These are phyloP conservation scores for Myzus persicae DNA, from an alignment of 1,140 invertebrate genomes.

Conservation along the genomic window DNA sequence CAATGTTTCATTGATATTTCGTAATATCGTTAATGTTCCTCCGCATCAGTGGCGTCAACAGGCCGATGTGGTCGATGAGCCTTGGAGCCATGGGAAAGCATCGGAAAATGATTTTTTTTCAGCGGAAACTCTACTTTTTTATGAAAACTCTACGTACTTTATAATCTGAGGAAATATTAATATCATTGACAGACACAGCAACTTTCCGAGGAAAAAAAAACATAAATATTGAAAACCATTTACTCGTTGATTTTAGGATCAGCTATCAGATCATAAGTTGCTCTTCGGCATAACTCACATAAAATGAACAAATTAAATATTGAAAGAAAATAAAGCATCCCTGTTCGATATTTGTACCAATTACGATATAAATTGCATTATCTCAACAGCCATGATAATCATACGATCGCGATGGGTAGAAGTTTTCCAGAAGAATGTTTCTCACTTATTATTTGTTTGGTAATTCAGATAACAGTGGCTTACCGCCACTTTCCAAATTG, in stretches of 20 bases:
- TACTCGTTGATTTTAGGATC: neutral
- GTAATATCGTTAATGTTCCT: neutral
- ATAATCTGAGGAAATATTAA: neutral
- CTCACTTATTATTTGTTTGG: neutral
- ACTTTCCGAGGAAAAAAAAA: neutral
- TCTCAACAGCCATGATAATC: neutral
- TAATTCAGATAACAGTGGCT: neutral
- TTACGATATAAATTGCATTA: neutral
- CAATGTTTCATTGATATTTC: neutral
- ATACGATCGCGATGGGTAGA: no score
- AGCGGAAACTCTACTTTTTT: neutral
- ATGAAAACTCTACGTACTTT: neutral
- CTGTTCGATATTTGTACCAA: neutral
- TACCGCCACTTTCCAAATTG: neutral
- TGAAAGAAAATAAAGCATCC: neutral
- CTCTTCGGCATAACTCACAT: neutral
- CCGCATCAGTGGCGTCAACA: neutral
- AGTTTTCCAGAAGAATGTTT: neutral
- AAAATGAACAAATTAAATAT: neutral
- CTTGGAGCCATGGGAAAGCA: neutral
- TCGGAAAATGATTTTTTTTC: neutral
- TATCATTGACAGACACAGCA: neutral
- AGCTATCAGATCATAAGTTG: neutral
- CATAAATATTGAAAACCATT: neutral
- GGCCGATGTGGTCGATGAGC: neutral